phyloP scores from a whole-genome alignment of 2,797 vertebrate genomes.

The Pangasius sanitwongsei region DNA sequence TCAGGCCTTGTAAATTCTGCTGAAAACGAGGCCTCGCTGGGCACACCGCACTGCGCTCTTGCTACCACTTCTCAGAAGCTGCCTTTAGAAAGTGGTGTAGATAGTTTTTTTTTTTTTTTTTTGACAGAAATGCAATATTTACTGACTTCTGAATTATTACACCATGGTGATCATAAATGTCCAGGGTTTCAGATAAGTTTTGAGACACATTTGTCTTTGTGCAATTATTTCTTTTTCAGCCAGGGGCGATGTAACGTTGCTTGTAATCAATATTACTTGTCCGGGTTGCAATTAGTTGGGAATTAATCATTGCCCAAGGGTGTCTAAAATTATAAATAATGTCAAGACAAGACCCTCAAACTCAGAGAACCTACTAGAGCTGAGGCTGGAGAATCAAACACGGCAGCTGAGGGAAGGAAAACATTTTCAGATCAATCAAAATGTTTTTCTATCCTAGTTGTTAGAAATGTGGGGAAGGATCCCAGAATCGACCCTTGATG shows the following conservation, averaged over 20 bases:
- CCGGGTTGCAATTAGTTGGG: conserved; percentile 71
- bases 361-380: conserved; percentile 37
- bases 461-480: conserved; percentile 56
- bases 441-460: conserved; percentile 69
- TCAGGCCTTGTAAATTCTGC: conserved; percentile 78
- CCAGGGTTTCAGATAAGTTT: conserved; percentile 63
- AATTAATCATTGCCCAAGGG: conserved; percentile 71
- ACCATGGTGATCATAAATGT: conserved; percentile 64
- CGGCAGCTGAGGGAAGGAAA: conserved; percentile 27
- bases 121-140: conserved; percentile 70
- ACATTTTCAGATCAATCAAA: conserved; percentile 67
- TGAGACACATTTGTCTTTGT: conserved; percentile 68
- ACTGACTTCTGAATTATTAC: conserved; percentile 63
- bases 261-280: conserved; percentile 64
- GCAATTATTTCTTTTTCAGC: conserved; percentile 63
- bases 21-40: conserved; percentile 67
- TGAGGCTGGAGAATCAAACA: conserved; percentile 56
- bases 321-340: conserved; percentile 67
- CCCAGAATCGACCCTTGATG: conserved; percentile 61
- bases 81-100: conserved; percentile 26
- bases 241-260: conserved; percentile 61
- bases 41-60: conserved; percentile 44
- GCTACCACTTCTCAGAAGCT: conserved; percentile 57
- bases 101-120: conserved; percentile 9
- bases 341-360: conserved; percentile 48